Base-by-base conservation (phyloP, 1,140 invertebrate species). In the Drepana arcuata region DNA sequence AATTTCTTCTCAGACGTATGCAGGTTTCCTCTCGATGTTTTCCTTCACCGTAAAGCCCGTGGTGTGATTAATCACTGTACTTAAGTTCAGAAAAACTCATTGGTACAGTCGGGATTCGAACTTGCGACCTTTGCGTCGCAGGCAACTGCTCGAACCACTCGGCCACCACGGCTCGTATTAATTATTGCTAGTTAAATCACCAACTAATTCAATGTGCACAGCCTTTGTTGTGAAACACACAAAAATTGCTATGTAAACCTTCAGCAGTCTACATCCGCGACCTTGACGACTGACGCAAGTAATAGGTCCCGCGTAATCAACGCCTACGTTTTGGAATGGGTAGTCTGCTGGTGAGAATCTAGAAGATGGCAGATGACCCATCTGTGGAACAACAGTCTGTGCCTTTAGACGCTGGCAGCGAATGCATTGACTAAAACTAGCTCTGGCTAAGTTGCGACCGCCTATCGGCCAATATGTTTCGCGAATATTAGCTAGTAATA, bases 381-480 rank as follows among this genome's bases (percentile, higher is more conserved):
- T 45, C 0, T 39, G 42, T 15, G 35, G 46, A 24, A 43, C 40
- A 2, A 10, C 34, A 7, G 32, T 21, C 14, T 35, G 38, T 1
- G 16, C 40, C 21, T 32, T 35, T 31, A 43, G 40, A 7, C 36
- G 7, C 16, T 26, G 16, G 26, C 40, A 48, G 16, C 4, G 32
- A 10, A 40, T 35, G n/a, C 41, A 49, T 11, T 33, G 14, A 12
- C 18, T 21, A n/a, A 30, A 14, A 9, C 12, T 26, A 4, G 27
- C 33, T 30, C 33, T 30, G 2, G 33, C 14, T 2, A 49, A 14
- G 18, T 42, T 51, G 14, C 48, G 25, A 11, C 57, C 55, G 26
- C 37, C 25, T 1, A 64, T 31, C 1, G 44, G 16, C 64, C 59
- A 73, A 43, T 43, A 71, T n/a, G 42, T 41, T 12, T 41, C 27